Evolutionary conservation across 2,888 invertebrate genomes (phyloP), one percentile per base, ranked within the genome.

Genomic region (Stenoptilia bipunctidactyla): DNA sequence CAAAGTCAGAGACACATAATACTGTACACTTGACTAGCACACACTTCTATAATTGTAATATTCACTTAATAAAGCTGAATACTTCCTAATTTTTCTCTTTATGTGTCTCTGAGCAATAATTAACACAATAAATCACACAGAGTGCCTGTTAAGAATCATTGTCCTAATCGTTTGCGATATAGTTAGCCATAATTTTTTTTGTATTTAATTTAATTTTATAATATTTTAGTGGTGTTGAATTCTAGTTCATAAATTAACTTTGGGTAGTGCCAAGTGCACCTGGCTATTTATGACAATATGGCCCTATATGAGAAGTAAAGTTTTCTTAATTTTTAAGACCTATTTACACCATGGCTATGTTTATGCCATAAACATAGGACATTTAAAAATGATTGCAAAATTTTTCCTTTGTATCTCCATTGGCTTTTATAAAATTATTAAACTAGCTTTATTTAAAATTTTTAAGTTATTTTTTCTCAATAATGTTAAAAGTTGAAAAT

Each of bases 101-200:
- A 10, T 12, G 30, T 30, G 30, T 12, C 30, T 30, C 30, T 12
- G n/a, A 30, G n/a, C 9, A 30, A 12, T 30, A 12, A 30, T 25
- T 52, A 33, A 33, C 33, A 33, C 12, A 66, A n/a, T n/a, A 72
- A 75, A 72, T 79, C 77, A 80, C 82, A 66, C 82, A 73, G 80
- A 82, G 83, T 83, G 83, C 83, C 83, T 83, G 77, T 66, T 60
- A 58, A 51, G 61, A 65, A 69, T 68, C 67, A 68, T 69, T 72
- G 65, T 76, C 73, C 73, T 75, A 56, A 61, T 64, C 62, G 58
- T 61, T 59, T 64, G 66, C 68, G 65, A 68, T 56, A 64, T 69
- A 65, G 66, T 71, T 79, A 79, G 82, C 77, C 80, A 79, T 83
- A 71, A 75, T 71, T 74, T 75, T n/a, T 66, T 63, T 66, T 75